A percentile compares a stretch with the other conserved stretches of the same genome.
These are phyloP conservation scores for Phengaris alcon DNA, from an alignment of 2,888 invertebrate species.

Conservation along the genomic window DNA sequence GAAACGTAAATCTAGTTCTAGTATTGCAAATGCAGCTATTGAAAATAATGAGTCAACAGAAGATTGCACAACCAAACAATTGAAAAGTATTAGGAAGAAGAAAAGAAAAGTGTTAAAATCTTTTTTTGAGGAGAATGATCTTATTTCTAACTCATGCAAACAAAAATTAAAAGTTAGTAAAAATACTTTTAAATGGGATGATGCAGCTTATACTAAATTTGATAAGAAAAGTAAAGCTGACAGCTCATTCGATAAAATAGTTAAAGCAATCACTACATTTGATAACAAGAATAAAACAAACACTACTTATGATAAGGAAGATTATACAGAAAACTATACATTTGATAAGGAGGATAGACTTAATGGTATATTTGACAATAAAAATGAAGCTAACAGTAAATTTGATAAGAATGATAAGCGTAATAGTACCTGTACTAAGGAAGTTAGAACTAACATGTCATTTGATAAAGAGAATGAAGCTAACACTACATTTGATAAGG, in stretches of 20 bases:
- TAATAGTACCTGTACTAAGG: conserved; percentile 33
- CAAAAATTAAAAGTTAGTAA: too few relatives aligned
- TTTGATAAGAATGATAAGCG: conserved; percentile 39
- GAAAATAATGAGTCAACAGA: neutral
- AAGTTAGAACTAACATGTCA: neutral
- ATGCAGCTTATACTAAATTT: too few relatives aligned
- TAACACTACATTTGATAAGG: conserved; percentile 28
- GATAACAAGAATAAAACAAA: too few relatives aligned
- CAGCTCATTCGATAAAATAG: too few relatives aligned
- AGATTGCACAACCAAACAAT: neutral
- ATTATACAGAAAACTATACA: neutral
- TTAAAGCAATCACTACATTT: neutral
- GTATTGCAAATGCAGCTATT: neutral
- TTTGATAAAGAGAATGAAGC: neutral
- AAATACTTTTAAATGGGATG: too few relatives aligned
- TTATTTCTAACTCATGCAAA: too few relatives aligned
- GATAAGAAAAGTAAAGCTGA: too few relatives aligned
- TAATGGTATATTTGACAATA: conserved; percentile 31
- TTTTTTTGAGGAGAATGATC: neutral
- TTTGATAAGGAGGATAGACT: neutral
- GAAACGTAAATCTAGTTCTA: neutral
- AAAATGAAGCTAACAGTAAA: conserved; percentile 35
- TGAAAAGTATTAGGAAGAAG: neutral
- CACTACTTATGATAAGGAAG: neutral
- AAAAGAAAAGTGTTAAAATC: neutral